These are phyloP conservation scores for Acronicta leporina DNA, from an alignment of 2,888 invertebrate genomes.

Conservation along the genomic window DNA sequence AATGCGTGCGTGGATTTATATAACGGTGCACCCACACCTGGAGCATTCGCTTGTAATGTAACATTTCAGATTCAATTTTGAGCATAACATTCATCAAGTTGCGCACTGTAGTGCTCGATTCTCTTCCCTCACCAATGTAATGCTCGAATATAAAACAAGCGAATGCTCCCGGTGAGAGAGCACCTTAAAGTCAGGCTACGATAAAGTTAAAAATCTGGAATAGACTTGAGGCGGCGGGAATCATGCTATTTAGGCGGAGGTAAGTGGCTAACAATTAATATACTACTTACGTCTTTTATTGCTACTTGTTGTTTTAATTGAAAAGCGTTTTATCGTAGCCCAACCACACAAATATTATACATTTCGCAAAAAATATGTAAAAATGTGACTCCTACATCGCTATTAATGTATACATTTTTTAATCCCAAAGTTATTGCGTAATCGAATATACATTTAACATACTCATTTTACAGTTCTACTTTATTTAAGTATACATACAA, in stretches of 20 bases:
- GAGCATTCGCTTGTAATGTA: too few species aligned
- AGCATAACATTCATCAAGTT: too few species aligned
- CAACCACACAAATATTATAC: slow-evolving; percentile 21
- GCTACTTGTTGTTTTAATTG: slow-evolving; percentile 11
- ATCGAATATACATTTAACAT: slow-evolving; percentile 75
- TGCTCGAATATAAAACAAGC: too few species aligned
- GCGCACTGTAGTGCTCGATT: too few species aligned
- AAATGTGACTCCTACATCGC: slow-evolving; percentile 50
- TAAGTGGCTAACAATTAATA: slow-evolving; percentile 27
- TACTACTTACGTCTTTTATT: slow-evolving; percentile 29
- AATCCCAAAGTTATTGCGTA: slow-evolving; percentile 64
- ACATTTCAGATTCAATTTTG: too few species aligned
- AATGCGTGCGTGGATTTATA: slow-evolving; percentile 36
- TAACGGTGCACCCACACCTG: too few species aligned
- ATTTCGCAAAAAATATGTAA: slow-evolving; percentile 42
- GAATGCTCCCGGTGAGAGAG: too few species aligned
- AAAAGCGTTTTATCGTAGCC: slow-evolving; percentile 31
- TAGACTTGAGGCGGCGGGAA: slow-evolving; percentile 32
- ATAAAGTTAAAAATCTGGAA: slow-evolving; percentile 23
- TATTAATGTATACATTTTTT: slow-evolving; percentile 54
- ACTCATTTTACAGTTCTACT: slow-evolving; percentile 71
- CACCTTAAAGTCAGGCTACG: slow-evolving; percentile 26
- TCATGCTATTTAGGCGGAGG: slow-evolving; percentile 42
- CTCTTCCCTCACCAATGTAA: too few species aligned
- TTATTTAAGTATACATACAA: slow-evolving; percentile 80